Base-by-base conservation (phyloP, 2,113 vertebrate genomes). In the Chloebia gouldiae region DNA sequence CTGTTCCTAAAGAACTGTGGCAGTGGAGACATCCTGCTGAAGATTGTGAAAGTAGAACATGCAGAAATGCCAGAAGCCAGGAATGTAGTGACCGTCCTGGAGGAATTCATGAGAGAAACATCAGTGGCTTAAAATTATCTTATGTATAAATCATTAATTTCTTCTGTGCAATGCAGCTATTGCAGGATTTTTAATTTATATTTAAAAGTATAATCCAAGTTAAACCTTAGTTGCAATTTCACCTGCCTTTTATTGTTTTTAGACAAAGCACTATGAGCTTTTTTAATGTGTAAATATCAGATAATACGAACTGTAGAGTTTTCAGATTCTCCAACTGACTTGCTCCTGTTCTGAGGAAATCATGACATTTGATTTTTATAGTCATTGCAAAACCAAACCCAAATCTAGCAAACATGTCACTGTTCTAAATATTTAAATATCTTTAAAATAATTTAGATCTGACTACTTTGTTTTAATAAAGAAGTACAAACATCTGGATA, bases 1-100 rank as follows among this genome's bases (percentile, higher is more conserved):
- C 96, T 98, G 95, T 99, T 99, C 97, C 98, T 99, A 27, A 99
- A 98, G 98, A 98, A 98, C 97, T 99, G 99, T 45, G 99, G 99
- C 60, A 99, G 99, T 12, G 99, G 99, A 3, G 99, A 99, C 28
- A 97, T 99, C 80, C 97, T 99, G 81, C 95, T 99, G 95, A 99
- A 99, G 96, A 99, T 99, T 21, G 99, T 99, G 39, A 98, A 98
- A 89, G 98, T 98, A 6, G 99, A 99, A 93, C 99, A 99, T 64
- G 98, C 98, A 65, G 99, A 99, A 97, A 97, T 99, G 98, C 98
- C 98, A 1, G 99, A 99, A 96, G 98, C 99, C 96, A 99, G 98
- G 96, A 98, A 98, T 1, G 99, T 99, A 89, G 98, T 99, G 79
- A 91, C 93, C 0, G 99, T 99, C 84, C 98, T 99, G 27, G 99